Base-by-base conservation (phyloP, 2,797 vertebrate genomes). In the Pipistrellus nathusii region DNA sequence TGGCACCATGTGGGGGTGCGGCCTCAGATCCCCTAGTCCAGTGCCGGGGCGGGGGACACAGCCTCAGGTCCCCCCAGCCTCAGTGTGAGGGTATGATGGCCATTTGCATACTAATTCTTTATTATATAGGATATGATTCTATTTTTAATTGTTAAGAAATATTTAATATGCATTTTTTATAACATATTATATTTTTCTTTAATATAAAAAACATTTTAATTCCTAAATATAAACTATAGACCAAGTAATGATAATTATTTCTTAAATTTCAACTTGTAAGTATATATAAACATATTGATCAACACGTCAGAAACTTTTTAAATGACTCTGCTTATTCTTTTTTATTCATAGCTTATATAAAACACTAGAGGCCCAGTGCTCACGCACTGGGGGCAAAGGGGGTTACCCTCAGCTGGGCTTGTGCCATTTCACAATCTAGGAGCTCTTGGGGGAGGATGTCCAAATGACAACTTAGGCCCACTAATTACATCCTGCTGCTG, bases 121-220 rank as follows among this genome's bases (percentile, higher is more conserved):
- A 21, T 21, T 55, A 55, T 21, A 55, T 55, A 55, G 20, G 53
- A 59, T 35, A 62, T 27, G 11, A 13, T 94, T 73, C 13, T 44
- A 35, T 77, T 90, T 76, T 69, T 73, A 68, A 59, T 25, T 62
- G 8, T 66, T 94, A 94, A 92, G 66, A 76, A 92, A 75, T 77
- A 89, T 72, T 64, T 51, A 46, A 87, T 41, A 76, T 20, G 30
- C 1, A 38, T 76, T 32, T 80, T 51, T 35, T 62, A 27, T 59
- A 48, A 59, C 57, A 59, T 30, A 72, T 41, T 86, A 38, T 59
- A 57, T 83, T 41, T 41, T 76, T 59, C 11, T 59, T 2, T 59
- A 59, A 59, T 46, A 64, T 64, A 41, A 88, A 23, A 87, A 27
- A 66, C 1, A 64, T 77, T 87, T 44, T n/a, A 53, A 78, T 53